These are phyloP conservation scores for Dendrolimus houi DNA, from an alignment of 2,888 invertebrate genomes.

Conservation along the genomic window DNA sequence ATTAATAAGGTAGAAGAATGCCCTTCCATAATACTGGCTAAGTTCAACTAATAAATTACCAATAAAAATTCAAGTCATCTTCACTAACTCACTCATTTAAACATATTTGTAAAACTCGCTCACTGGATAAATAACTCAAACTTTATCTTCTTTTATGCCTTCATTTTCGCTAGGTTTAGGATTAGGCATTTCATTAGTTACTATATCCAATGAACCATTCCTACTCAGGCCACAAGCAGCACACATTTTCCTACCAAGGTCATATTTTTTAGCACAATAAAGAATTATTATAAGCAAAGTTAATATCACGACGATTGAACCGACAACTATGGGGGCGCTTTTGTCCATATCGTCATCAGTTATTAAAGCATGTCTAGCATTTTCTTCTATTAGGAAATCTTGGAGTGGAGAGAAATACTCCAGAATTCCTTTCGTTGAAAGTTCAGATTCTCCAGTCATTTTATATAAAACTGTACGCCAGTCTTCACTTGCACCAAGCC, in stretches of 20 bases:
- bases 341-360: constrained; percentile 46
- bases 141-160: constrained; percentile 59
- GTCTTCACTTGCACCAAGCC: constrained; percentile 59
- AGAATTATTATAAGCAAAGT: constrained; percentile 48
- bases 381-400: constrained; percentile 46
- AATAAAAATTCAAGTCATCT: no score
- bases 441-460: constrained; percentile 58
- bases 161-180: constrained; percentile 43
- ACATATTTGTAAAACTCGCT: no score
- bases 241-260: constrained; percentile 40
- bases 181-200: constrained; percentile 47
- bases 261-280: constrained; percentile 57
- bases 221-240: constrained; percentile 55
- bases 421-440: constrained; percentile 55
- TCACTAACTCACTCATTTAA: no score
- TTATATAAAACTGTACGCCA: constrained; percentile 56
- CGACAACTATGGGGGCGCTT: constrained; percentile 56
- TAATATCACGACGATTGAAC: constrained; percentile 45
- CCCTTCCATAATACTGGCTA: no score
- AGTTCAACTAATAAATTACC: no score
- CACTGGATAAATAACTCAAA: constrained; percentile 19
- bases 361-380: constrained; percentile 27
- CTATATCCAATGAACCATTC: constrained; percentile 65
- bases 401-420: constrained; percentile 51
- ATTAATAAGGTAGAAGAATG: no score